phyloP scores from a whole-genome alignment of 2,113 vertebrate species.

The Crotophaga sulcirostris region DNA sequence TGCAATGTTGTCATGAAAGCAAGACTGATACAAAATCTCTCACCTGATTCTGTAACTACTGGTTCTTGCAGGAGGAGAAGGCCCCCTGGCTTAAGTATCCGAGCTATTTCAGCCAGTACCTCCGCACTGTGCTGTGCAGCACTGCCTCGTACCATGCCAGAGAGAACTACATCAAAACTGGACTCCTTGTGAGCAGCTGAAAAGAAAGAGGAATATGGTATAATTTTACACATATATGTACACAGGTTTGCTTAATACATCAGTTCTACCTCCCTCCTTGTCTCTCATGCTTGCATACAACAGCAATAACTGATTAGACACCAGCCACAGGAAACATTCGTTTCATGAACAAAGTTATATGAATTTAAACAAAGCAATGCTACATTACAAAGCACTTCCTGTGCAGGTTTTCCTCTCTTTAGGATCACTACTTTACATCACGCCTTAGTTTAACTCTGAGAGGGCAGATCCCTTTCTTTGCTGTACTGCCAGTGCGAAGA shows the following conservation, averaged over 20 bases:
- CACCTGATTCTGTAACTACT: conserved; percentile 74
- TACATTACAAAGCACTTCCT: background rate
- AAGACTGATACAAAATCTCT: background rate
- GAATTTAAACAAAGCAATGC: background rate
- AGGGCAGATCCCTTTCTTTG: background rate
- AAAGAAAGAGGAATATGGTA: background rate
- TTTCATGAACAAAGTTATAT: background rate
- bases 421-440: background rate
- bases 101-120: conserved; percentile 85
- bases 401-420: background rate
- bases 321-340: rapidly evolving
- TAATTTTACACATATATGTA: background rate
- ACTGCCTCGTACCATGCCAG: conserved; percentile 81
- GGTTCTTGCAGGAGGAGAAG: conserved; percentile 85
- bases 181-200: conserved; percentile 86
- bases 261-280: background rate
- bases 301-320: background rate
- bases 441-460: background rate
- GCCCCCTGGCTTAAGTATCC: conserved; percentile 88
- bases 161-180: conserved; percentile 84
- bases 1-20: background rate
- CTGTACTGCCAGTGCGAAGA: background rate
- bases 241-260: background rate
- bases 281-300: background rate
- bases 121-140: conserved; percentile 78